Conservation (phyloP, 2,797 vertebrate genomes). For the Myotis planiceps region DNA sequence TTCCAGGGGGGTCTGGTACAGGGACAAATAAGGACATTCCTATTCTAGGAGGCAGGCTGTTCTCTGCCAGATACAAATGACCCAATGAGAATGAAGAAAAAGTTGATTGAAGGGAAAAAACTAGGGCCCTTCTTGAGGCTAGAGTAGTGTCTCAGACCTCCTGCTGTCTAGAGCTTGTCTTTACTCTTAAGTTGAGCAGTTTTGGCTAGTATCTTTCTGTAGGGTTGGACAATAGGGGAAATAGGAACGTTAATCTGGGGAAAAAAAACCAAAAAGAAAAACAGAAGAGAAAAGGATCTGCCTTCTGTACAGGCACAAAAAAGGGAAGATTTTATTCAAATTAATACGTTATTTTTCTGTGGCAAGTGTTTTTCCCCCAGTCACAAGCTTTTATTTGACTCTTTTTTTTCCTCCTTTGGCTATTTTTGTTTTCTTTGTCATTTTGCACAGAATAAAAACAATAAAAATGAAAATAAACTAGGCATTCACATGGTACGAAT, state of each 20-base stretch:
- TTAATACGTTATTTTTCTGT: not conserved
- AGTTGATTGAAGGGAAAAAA: conserved; percentile 7
- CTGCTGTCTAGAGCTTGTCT: not conserved
- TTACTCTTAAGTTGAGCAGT: not conserved
- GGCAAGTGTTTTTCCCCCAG: not conserved
- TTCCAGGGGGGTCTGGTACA: not conserved
- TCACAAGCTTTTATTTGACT: not conserved
- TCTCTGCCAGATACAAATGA: conserved; percentile 24
- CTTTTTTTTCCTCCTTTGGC: not conserved
- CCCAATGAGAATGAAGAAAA: conserved; percentile 9
- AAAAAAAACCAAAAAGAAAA: not conserved
- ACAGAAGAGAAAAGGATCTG: not conserved
- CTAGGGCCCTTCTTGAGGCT: not conserved
- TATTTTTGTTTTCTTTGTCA: not conserved
- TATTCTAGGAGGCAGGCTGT: not conserved
- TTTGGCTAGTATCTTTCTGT: not conserved
- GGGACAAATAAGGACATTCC: not conserved
- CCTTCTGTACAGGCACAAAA: not conserved
- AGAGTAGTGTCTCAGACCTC: not conserved
- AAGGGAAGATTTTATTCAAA: not conserved
- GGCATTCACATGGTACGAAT: not conserved
- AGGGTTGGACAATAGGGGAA: not conserved
- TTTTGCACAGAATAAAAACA: not conserved
- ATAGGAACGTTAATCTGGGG: not conserved
- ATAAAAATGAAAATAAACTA: conserved; percentile 30